Conservation (phyloP, 1,140 invertebrate genomes). For the Monomorium pharaonis region DNA sequence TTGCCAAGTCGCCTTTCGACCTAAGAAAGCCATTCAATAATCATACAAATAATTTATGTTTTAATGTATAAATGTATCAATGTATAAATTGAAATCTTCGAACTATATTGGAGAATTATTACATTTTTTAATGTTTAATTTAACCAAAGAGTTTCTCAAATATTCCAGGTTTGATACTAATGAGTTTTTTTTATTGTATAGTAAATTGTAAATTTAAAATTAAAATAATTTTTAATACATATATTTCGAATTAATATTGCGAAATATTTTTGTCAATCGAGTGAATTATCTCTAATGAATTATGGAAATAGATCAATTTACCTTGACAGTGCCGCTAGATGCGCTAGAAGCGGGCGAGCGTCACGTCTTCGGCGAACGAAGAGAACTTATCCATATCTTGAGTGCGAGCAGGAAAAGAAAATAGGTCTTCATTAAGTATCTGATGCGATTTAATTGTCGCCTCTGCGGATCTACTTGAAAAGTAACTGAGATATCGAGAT, state of each 20-base stretch:
- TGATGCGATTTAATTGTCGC: not conserved
- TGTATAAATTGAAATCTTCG: not conserved
- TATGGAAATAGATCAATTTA: conserved; percentile 68
- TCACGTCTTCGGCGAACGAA: conserved; percentile 84
- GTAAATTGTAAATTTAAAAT: conserved; percentile 5
- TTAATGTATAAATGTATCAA: not conserved
- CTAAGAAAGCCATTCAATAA: not conserved
- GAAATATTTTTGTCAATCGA: not conserved
- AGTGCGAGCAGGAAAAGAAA: conserved; percentile 64
- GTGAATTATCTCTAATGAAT: not conserved
- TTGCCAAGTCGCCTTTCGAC: not conserved
- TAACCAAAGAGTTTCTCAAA: not conserved
- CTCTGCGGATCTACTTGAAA: not conserved
- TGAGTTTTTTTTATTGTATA: not conserved
- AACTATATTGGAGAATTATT: not conserved
- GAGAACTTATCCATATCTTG: conserved; percentile 84
- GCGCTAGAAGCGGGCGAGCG: conserved; percentile 84
- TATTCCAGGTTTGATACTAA: not conserved
- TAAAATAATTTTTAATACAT: not conserved
- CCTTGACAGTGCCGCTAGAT: conserved; percentile 85
- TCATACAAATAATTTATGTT: not conserved
- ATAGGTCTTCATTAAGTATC: conserved; percentile 45
- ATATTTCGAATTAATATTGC: not conserved
- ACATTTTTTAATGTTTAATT: not conserved
- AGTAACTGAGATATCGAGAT: conserved; percentile 9